A percentile compares a stretch with the other conserved stretches of the same genome.
Conservation (phyloP, 2,888 invertebrate species). For the Dioctria rufipes region DNA sequence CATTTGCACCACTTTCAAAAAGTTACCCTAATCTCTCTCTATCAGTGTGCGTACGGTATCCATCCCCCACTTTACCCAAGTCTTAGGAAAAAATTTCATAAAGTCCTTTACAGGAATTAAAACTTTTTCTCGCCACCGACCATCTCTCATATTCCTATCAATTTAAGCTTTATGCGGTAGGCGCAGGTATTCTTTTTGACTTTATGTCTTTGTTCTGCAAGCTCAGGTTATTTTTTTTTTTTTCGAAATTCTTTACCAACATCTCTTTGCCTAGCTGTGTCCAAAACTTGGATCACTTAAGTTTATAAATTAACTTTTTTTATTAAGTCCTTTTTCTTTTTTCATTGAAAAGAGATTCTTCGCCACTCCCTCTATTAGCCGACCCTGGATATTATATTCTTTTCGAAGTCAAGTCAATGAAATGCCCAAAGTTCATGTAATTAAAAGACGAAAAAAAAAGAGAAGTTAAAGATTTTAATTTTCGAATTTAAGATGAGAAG, state of each 20-base stretch:
- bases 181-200: not conserved
- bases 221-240: not conserved
- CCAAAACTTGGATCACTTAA: not conserved
- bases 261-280: not conserved
- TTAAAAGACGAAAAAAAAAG: slow-evolving; percentile 2
- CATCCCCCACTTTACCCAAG: not conserved
- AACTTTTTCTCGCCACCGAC: slow-evolving; percentile 13
- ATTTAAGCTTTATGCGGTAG: not conserved
- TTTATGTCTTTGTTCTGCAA: not conserved
- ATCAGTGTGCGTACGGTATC: too few relatives aligned
- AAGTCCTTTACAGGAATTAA: slow-evolving; percentile 45
- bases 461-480: slow-evolving; percentile 28
- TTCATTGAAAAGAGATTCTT: not conserved
- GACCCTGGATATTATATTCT: not conserved
- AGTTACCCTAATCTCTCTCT: slow-evolving; percentile 3
- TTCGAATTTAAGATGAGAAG: slow-evolving; percentile 44
- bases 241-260: not conserved
- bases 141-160: slow-evolving; percentile 8
- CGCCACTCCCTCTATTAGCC: not conserved
- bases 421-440: slow-evolving; percentile 4
- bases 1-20: slow-evolving; percentile 11
- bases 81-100: slow-evolving; percentile 5
- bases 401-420: not conserved
- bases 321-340: slow-evolving; percentile 26
- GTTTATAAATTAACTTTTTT: slow-evolving; percentile 25